Evolutionary conservation across 2,797 vertebrate genomes (phyloP), one percentile per base, ranked within the genome.

Genomic region (Telmatherina bonti): DNA sequence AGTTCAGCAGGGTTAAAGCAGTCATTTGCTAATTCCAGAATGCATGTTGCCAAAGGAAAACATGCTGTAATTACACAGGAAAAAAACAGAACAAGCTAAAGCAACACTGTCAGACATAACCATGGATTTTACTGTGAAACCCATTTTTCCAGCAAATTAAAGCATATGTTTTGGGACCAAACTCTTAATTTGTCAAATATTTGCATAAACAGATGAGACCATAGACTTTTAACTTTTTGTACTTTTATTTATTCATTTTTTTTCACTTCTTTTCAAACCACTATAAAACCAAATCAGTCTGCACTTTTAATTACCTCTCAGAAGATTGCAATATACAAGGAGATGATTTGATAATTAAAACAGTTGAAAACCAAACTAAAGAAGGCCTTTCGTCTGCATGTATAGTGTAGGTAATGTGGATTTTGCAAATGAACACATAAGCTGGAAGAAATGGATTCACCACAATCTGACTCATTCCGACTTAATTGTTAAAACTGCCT

Each of bases 21-120:
- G 93, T 90, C 79, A 92, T 93, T 93, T 91, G 91, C 91, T 93
- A 94, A 93, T 93, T 94, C 83, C 63, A 86, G 86, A 88, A 91
- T 91, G 86, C 90, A 87, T 92, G 90, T 93, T 93, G 89, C 74
- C 85, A 90, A 92, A 92, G 86, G 79, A 92, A 91, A 92, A 92
- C 90, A 93, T 54, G 86, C 81, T 90, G 88, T 92, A 92, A 91
- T 94, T 94, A 93, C 91, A 92, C 67, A 80, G 73, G 53, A 41
- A 78, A 83, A 87, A 85, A 89, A 83, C 70, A 41, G 80, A 87
- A 85, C 85, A 89, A 85, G 85, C 76, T 88, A 82, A 88, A 92
- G 84, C 81, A 91, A 90, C 84, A 84, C 78, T 78, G 73, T 76
- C 29, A 69, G 73, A 90, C 85, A 67, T 76, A 82, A 82, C 72